Percentiles rank a stretch among this genome's conserved stretches.
phyloP scores from a whole-genome alignment of 1,140 invertebrate genomes.

The Aleiodes sp. region DNA sequence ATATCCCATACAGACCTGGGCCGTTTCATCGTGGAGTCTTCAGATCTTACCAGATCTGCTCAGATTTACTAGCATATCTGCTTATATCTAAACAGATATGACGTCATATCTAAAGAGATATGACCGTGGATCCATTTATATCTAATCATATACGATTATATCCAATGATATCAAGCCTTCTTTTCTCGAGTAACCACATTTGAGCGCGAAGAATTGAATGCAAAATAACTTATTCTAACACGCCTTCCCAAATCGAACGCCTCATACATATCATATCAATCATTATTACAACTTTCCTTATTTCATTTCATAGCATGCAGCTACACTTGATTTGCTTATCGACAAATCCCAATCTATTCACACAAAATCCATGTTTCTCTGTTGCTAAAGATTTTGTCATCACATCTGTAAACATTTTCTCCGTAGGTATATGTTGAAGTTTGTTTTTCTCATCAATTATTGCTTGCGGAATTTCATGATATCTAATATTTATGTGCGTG shows the following conservation, averaged over 20 bases:
- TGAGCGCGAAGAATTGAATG: not conserved
- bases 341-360: not conserved
- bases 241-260: not conserved
- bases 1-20: no score
- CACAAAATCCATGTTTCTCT: conserved; percentile 9
- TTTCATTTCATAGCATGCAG: not conserved
- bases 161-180: no score
- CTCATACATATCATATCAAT: no score
- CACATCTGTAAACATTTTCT: conserved; percentile 32
- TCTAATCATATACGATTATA: no score
- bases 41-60: no score
- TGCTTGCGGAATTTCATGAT: conserved; percentile 44
- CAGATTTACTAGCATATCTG: no score
- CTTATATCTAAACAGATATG: no score
- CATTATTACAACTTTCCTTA: no score
- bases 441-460: not conserved
- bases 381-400: conserved; percentile 30
- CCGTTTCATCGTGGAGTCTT: no score
- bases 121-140: no score
- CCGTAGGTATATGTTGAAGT: conserved; percentile 23
- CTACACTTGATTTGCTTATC: not conserved
- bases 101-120: no score
- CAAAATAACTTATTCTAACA: not conserved
- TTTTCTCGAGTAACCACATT: no score
- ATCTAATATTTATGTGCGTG: conserved; percentile 59